These are phyloP conservation scores for Protobothrops mucrosquamatus DNA, from an alignment of 2,113 vertebrate species.

Conservation along the genomic window DNA sequence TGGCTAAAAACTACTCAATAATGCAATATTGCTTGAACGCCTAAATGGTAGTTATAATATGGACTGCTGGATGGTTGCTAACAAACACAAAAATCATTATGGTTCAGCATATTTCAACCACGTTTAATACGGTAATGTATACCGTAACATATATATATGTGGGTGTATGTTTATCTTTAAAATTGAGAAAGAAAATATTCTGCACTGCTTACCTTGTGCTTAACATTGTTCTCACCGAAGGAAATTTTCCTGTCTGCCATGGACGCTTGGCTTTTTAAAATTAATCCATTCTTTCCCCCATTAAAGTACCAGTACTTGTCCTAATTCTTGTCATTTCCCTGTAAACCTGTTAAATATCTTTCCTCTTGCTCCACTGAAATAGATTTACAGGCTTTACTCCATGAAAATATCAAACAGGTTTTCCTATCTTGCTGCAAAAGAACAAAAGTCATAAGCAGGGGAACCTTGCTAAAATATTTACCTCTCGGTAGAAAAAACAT, in stretches of 20 bases:
- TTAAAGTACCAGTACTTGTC: background rate
- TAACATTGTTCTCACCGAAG: background rate
- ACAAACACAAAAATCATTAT: background rate
- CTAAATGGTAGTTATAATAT: background rate
- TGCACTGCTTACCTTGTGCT: background rate
- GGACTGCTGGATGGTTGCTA: background rate
- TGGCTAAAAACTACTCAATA: background rate
- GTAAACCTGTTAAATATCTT: background rate
- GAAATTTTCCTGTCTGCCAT: slow-evolving; percentile 8
- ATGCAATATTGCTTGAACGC: background rate
- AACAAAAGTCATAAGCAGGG: background rate
- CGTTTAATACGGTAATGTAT: background rate
- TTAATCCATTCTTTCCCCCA: background rate
- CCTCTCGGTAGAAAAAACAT: slow-evolving; percentile 17
- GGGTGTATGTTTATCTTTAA: background rate
- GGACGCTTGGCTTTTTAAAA: background rate
- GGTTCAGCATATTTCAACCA: slow-evolving; percentile 4
- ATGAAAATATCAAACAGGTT: slow-evolving; percentile 8
- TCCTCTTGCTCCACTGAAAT: slow-evolving; percentile 10
- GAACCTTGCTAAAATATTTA: slow-evolving; percentile 12
- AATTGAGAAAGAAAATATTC: background rate
- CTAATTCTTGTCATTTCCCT: background rate
- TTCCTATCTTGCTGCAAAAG: background rate
- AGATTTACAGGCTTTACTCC: slow-evolving; percentile 12
- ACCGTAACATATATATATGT: background rate